A percentile compares a stretch with the other conserved stretches of the same genome.
These are phyloP conservation scores for Galerucella nymphaeae DNA, from an alignment of 2,888 invertebrate genomes.

Conservation along the genomic window DNA sequence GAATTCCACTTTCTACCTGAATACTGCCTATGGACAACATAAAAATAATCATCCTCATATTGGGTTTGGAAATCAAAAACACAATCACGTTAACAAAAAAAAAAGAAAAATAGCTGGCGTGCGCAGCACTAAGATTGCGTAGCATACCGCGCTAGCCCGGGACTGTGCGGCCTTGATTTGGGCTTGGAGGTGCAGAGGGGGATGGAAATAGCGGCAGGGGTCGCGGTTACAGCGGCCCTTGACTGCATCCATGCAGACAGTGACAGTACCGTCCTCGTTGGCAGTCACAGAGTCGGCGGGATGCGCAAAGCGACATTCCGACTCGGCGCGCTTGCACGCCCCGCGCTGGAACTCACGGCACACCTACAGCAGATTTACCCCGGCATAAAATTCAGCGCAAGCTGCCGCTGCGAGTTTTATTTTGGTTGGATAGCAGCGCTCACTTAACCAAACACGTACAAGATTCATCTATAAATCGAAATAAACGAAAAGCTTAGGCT, in stretches of 20 bases:
- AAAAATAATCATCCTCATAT: neutral
- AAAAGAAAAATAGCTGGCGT: constrained; percentile 59
- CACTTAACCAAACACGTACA: neutral
- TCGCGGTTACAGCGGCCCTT: constrained; percentile 99
- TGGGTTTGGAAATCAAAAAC: constrained; percentile 10
- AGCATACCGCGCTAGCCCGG: constrained; percentile 89
- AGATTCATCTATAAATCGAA: constrained; percentile 8
- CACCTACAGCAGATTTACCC: constrained; percentile 77
- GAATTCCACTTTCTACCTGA: constrained; percentile 36
- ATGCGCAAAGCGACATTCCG: constrained; percentile 99
- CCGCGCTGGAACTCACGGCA: constrained; percentile 99
- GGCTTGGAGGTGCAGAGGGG: constrained; percentile 99
- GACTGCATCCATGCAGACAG: constrained; percentile 99
- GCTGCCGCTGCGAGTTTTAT: constrained; percentile 59
- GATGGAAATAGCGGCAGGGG: constrained; percentile 99
- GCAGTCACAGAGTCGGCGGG: constrained; percentile 96
- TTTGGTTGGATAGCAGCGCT: constrained; percentile 13
- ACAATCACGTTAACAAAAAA: constrained; percentile 35
- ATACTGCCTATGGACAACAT: neutral
- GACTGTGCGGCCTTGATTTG: constrained; percentile 98
- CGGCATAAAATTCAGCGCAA: constrained; percentile 58
- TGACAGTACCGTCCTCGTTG: constrained; percentile 98
- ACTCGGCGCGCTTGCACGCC: constrained; percentile 97
- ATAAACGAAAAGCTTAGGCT: neutral
- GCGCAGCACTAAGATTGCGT: constrained; percentile 69